These are phyloP conservation scores for Babylonia areolata DNA, from an alignment of 1,140 invertebrate genomes.

Conservation along the genomic window DNA sequence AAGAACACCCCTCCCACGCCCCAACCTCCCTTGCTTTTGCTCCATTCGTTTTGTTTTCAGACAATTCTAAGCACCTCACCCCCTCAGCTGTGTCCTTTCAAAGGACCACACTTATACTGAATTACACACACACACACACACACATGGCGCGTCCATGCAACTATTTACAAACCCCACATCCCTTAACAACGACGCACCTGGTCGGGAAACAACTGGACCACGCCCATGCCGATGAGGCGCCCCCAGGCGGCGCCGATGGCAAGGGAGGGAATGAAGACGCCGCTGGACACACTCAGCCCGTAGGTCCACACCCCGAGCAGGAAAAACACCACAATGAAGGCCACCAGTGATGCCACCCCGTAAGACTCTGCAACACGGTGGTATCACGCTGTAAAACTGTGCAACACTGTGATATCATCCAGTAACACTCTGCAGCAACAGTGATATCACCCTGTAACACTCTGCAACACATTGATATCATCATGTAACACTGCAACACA, in stretches of 20 bases:
- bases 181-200: constrained; percentile 32
- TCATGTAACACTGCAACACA: too few species aligned
- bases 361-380: constrained; percentile 84
- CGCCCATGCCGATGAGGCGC: constrained; percentile 85
- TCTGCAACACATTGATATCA: too few species aligned
- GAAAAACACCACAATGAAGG: constrained; percentile 95
- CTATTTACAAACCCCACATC: too few species aligned
- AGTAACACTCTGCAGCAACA: too few species aligned
- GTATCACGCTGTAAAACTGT: too few species aligned
- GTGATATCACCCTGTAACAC: too few species aligned
- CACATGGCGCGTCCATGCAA: constrained; percentile 13
- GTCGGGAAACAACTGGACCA: constrained; percentile 80
- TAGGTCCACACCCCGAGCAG: constrained; percentile 95
- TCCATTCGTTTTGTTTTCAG: too few species aligned
- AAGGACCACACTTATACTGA: constrained; percentile 14
- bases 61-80: too few species aligned
- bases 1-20: too few species aligned
- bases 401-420: too few species aligned
- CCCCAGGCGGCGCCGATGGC: constrained; percentile 98
- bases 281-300: constrained; percentile 94
- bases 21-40: too few species aligned
- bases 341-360: constrained; percentile 84
- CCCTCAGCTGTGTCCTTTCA: too few species aligned
- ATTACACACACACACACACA: constrained; percentile 40
- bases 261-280: constrained; percentile 97